These are phyloP conservation scores for Nylanderia fulva DNA, from an alignment of 1,140 invertebrate species.

Conservation along the genomic window DNA sequence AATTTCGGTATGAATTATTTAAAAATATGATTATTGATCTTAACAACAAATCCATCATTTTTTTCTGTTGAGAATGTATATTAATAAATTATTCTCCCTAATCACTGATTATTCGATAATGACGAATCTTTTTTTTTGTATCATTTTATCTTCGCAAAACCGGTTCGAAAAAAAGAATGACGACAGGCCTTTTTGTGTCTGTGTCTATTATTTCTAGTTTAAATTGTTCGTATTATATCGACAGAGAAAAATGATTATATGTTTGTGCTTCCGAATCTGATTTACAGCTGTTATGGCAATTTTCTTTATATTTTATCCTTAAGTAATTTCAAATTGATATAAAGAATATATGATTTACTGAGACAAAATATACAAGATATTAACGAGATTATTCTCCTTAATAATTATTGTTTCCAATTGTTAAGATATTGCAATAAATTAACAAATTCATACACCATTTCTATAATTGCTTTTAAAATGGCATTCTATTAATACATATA, in stretches of 20 bases:
- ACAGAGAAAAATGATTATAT: conserved; percentile 64
- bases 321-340: conserved; percentile 40
- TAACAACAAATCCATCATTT: conserved; percentile 28
- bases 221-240: conserved; percentile 49
- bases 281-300: conserved; percentile 52
- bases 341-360: background rate
- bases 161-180: conserved; percentile 64
- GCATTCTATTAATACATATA: background rate
- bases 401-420: conserved; percentile 15
- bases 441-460: conserved; percentile 22
- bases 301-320: conserved; percentile 16
- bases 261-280: conserved; percentile 43
- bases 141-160: conserved; percentile 55
- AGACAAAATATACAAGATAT: too few relatives aligned
- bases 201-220: conserved; percentile 67
- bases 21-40: conserved; percentile 9
- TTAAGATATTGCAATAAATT: conserved; percentile 18
- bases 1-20: too few relatives aligned
- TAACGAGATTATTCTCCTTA: too few relatives aligned
- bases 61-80: background rate
- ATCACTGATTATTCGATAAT: conserved; percentile 25
- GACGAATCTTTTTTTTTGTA: conserved; percentile 20
- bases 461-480: background rate
- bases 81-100: conserved; percentile 31
- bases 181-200: background rate